phyloP scores from a whole-genome alignment of 1,140 invertebrate species.

The Aphidius ervi region DNA sequence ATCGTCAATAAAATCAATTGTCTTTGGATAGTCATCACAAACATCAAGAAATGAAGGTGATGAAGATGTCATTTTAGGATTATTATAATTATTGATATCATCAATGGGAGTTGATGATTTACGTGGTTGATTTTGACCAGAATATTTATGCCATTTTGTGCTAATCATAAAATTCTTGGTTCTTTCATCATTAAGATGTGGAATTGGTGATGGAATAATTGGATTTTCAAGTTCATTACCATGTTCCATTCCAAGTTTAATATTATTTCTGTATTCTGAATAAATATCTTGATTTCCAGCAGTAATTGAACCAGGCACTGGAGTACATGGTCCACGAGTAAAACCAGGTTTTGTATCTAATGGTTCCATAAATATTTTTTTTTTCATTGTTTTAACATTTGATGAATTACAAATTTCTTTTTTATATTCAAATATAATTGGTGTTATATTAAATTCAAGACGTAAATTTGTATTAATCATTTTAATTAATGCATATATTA shows the following conservation, averaged over 20 bases:
- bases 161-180: slow-evolving; percentile 29
- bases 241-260: slow-evolving; percentile 27
- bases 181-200: slow-evolving; percentile 22
- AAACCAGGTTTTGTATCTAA: slow-evolving; percentile 27
- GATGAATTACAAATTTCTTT: slow-evolving; percentile 24
- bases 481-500: slow-evolving; percentile 40
- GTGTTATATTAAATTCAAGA: slow-evolving; percentile 36
- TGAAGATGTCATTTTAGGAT: slow-evolving; percentile 11
- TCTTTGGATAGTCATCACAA: slow-evolving; percentile 34
- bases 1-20: slow-evolving; percentile 34
- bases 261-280: slow-evolving; percentile 29
- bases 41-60: slow-evolving; percentile 14
- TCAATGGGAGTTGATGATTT: slow-evolving; percentile 18
- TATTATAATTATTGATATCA: slow-evolving; percentile 9
- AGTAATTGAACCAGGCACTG: slow-evolving; percentile 27
- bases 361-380: slow-evolving; percentile 26
- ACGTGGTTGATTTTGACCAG: slow-evolving; percentile 24
- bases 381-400: slow-evolving; percentile 18
- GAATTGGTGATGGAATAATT: slow-evolving; percentile 14
- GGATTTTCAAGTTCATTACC: slow-evolving; percentile 22
- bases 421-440: slow-evolving; percentile 34
- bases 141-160: slow-evolving; percentile 34
- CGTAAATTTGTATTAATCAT: slow-evolving; percentile 45
- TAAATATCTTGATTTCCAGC: slow-evolving; percentile 32
- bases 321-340: slow-evolving; percentile 1